Conservation (phyloP, 1,140 invertebrate species). For the Drosophila azteca region DNA sequence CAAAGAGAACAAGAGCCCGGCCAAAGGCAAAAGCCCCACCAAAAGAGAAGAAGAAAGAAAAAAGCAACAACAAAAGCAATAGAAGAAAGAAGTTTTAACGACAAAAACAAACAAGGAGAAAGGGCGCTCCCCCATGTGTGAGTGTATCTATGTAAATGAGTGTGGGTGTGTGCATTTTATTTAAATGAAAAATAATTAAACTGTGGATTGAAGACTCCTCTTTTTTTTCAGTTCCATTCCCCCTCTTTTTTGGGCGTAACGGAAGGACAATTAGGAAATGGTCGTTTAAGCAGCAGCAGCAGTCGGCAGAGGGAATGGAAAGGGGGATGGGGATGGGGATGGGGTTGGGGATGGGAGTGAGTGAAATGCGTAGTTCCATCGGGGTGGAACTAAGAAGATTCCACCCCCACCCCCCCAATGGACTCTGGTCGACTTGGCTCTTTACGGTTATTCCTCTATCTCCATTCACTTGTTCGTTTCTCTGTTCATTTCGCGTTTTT, state of each 20-base stretch:
- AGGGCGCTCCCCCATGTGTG: not conserved
- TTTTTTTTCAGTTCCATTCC: not conserved
- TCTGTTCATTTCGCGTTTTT: slow-evolving; percentile 31
- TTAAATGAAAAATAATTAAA: slow-evolving; percentile 81
- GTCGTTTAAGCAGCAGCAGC: slow-evolving; percentile 46
- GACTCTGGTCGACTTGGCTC: slow-evolving; percentile 10
- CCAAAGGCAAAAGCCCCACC: slow-evolving; percentile 41
- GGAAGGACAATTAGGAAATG: slow-evolving; percentile 77
- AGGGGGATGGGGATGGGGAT: no score
- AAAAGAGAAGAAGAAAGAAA: slow-evolving; percentile 44
- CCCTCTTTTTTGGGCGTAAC: slow-evolving; percentile 27
- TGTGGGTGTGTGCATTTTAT: slow-evolving; percentile 57
- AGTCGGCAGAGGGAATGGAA: not conserved
- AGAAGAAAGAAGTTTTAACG: slow-evolving; percentile 57
- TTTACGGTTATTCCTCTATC: slow-evolving; percentile 18
- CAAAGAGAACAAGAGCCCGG: slow-evolving; percentile 50
- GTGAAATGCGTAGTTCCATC: slow-evolving; percentile 59
- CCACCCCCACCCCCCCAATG: no score
- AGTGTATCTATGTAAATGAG: not conserved
- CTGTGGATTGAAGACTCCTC: slow-evolving; percentile 61
- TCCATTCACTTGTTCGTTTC: slow-evolving; percentile 16
- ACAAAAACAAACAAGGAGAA: slow-evolving; percentile 50
- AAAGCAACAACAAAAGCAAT: slow-evolving; percentile 25
- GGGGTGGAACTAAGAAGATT: slow-evolving; percentile 18
- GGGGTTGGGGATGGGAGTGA: not conserved